phyloP scores from a whole-genome alignment of 2,113 vertebrate genomes.

The Sapayoa aenigma region DNA sequence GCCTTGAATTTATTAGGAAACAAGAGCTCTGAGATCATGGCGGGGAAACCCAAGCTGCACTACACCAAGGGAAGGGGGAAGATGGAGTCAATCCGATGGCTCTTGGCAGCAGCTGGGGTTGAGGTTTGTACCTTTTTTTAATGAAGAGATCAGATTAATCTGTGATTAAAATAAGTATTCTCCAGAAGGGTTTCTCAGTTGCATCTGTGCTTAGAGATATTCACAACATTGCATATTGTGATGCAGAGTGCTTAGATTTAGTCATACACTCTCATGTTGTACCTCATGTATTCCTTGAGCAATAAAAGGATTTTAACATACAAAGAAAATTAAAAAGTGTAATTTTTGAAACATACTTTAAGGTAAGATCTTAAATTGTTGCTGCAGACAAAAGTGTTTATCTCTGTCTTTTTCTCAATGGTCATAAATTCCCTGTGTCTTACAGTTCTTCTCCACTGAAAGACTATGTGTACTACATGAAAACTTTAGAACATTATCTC shows the following conservation, averaged over 20 bases:
- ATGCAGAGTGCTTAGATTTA: background rate
- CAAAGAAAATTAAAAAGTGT: background rate
- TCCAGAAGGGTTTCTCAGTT: background rate
- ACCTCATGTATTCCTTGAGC: background rate
- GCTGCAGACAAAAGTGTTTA: background rate
- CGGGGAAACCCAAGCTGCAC: conserved; percentile 78
- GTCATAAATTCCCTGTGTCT: background rate
- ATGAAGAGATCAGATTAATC: background rate
- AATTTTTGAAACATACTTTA: background rate
- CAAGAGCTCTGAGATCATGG: conserved; percentile 67
- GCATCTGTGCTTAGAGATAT: background rate
- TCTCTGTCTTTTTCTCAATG: background rate
- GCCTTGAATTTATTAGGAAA: conserved; percentile 39
- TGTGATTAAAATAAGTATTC: background rate
- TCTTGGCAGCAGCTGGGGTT: conserved; percentile 81
- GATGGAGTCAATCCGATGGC: conserved; percentile 91
- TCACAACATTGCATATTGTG: background rate
- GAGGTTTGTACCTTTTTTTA: conserved; percentile 72
- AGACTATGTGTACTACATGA: background rate
- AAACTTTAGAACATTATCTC: background rate
- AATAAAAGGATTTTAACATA: background rate
- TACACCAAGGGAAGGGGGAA: conserved; percentile 84
- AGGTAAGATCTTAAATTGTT: background rate
- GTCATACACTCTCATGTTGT: background rate
- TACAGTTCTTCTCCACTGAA: background rate